phyloP scores from a whole-genome alignment of 2,888 invertebrate species.

The Electrophaes corylata region DNA sequence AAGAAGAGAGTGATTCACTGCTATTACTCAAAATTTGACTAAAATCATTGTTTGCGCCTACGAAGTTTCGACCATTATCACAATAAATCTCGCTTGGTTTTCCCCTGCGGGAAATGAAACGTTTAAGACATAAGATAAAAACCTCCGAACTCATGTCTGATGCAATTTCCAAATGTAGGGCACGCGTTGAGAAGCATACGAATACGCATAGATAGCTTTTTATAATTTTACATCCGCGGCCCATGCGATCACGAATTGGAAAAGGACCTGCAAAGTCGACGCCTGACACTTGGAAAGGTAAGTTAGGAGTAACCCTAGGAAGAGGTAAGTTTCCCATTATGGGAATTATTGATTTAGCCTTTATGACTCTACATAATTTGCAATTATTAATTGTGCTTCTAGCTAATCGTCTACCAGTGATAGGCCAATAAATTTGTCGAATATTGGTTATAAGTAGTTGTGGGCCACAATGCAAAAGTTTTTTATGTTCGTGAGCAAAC shows the following conservation, averaged over 20 bases:
- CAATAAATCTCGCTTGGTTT: not conserved
- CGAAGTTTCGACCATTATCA: too few species aligned
- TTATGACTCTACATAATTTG: too few species aligned
- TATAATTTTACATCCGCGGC: conserved; percentile 4
- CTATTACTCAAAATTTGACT: too few species aligned
- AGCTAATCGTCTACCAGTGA: conserved; percentile 2
- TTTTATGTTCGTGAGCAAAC: conserved; percentile 2
- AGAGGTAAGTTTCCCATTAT: too few species aligned
- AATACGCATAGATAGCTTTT: not conserved
- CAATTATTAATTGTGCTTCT: conserved; percentile 3
- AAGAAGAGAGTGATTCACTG: too few species aligned
- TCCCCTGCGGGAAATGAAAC: not conserved
- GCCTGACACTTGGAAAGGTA: too few species aligned
- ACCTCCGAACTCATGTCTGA: not conserved
- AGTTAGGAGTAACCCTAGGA: too few species aligned
- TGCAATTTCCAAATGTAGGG: conserved; percentile 1
- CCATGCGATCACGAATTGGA: conserved; percentile 3
- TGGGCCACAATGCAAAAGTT: conserved; percentile 2
- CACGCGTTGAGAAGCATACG: conserved; percentile 1
- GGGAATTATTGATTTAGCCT: too few species aligned
- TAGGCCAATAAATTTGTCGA: conserved; percentile 1
- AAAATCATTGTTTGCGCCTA: too few species aligned
- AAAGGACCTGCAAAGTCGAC: too few species aligned
- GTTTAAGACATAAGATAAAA: not conserved
- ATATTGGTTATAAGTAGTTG: conserved; percentile 1